These are phyloP conservation scores for Falco naumanni DNA, from an alignment of 2,797 vertebrate genomes.

Conservation along the genomic window DNA sequence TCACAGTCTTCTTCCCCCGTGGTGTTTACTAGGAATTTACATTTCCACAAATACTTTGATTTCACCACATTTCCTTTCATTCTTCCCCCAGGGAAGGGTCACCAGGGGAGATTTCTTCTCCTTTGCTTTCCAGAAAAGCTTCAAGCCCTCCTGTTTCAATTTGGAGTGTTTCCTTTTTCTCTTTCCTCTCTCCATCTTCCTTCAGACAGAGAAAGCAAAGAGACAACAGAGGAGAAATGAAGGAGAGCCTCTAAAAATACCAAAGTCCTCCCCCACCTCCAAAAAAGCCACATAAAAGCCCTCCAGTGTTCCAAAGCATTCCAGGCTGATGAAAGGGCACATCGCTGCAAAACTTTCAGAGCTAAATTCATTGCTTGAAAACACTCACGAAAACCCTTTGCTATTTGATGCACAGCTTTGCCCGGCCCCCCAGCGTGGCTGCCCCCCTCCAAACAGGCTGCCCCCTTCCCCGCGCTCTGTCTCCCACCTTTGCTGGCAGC, in stretches of 20 bases:
- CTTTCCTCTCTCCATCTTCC: neutral
- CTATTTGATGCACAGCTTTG: neutral
- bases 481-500: neutral
- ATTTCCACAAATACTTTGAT: slow-evolving; percentile 67
- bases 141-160: neutral
- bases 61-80: slow-evolving; percentile 55
- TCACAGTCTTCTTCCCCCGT: slow-evolving; percentile 14
- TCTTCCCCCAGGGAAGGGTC: slow-evolving; percentile 36
- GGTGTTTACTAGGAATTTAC: slow-evolving; percentile 47
- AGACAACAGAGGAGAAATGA: neutral
- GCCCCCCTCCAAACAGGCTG: rapidly evolving
- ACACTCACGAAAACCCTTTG: neutral
- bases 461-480: rapidly evolving
- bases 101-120: slow-evolving; percentile 18
- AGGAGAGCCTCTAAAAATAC: slow-evolving; percentile 38
- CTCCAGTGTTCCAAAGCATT: neutral
- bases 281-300: neutral
- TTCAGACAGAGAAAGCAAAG: slow-evolving; percentile 3
- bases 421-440: rapidly evolving
- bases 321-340: neutral
- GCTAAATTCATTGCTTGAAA: neutral
- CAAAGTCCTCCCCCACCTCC: neutral
- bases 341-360: neutral
- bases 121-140: slow-evolving; percentile 58
- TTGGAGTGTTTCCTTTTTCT: slow-evolving; percentile 5